phyloP scores from a whole-genome alignment of 2,888 invertebrate species.

The Steinernema scapterisci region DNA sequence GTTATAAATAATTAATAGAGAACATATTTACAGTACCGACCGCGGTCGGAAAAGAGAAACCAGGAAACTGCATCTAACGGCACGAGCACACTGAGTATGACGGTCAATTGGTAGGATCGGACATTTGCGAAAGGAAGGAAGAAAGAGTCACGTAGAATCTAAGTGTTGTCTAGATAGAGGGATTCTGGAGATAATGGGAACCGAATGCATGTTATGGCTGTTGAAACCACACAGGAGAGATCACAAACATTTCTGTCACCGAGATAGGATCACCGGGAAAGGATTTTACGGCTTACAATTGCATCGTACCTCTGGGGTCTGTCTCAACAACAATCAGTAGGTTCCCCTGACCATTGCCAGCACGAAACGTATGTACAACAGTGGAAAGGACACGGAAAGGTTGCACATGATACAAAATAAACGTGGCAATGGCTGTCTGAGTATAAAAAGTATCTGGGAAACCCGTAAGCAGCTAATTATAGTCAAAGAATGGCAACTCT shows the following conservation, averaged over 20 bases:
- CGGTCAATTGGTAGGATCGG: neutral
- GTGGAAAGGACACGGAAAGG: conserved; percentile 6
- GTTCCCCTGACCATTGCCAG: conserved; percentile 16
- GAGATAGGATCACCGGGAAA: conserved; percentile 24
- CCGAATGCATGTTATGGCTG: conserved; percentile 14
- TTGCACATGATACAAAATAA: neutral
- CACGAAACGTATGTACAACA: conserved; percentile 8
- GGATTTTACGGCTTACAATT: neutral
- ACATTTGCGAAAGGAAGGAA: neutral
- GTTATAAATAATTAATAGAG: conserved; percentile 11
- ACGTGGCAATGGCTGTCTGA: conserved; percentile 12
- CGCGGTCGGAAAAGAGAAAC: neutral
- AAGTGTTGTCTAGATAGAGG: neutral
- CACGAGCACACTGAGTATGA: neutral
- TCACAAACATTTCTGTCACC: conserved; percentile 24
- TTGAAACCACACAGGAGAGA: conserved; percentile 22
- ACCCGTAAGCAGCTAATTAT: conserved; percentile 28
- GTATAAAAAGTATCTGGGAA: conserved; percentile 5
- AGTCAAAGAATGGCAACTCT: conserved; percentile 9
- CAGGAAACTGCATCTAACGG: neutral
- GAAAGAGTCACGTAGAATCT: neutral
- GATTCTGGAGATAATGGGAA: conserved; percentile 7
- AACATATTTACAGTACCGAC: conserved; percentile 16
- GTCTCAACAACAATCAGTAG: conserved; percentile 14
- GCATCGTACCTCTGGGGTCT: conserved; percentile 18